Evolutionary conservation across 2,113 vertebrate genomes (phyloP).

Genomic region (Pungitius pungitius): DNA sequence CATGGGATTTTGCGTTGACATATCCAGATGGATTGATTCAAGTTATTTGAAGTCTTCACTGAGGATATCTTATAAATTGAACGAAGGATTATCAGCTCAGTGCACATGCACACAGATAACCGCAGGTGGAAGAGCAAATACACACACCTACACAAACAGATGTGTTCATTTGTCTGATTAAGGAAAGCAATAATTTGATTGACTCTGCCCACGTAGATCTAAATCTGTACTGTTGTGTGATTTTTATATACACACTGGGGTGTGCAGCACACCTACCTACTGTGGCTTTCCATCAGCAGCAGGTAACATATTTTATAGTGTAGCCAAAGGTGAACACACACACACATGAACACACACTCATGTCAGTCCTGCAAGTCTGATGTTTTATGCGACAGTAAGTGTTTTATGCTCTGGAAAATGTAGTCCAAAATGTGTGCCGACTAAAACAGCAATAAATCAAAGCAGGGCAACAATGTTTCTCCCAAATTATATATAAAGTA

Average conservation of each 20-base stretch:
- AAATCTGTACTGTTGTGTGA: background rate
- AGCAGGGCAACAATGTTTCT: background rate
- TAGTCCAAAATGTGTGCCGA: slow-evolving; percentile 24
- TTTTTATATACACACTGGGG: background rate
- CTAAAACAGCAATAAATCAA: slow-evolving; percentile 16
- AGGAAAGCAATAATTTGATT: slow-evolving; percentile 31
- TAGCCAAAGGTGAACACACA: background rate
- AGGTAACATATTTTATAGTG: slow-evolving; percentile 6
- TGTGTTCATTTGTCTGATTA: slow-evolving; percentile 44
- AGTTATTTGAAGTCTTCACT: no score
- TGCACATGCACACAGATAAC: slow-evolving; percentile 2
- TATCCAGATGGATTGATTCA: no score
- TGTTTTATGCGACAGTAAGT: slow-evolving; percentile 33
- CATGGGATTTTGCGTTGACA: no score
- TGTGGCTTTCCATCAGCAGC: slow-evolving; percentile 34
- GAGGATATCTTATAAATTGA: background rate
- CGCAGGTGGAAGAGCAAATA: slow-evolving; percentile 8
- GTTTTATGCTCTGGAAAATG: slow-evolving; percentile 2
- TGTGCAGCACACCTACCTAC: slow-evolving; percentile 26
- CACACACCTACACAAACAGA: slow-evolving; percentile 35
- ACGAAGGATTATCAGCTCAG: slow-evolving; percentile 37
- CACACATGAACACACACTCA: slow-evolving; percentile 3
- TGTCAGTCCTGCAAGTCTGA: slow-evolving; percentile 33
- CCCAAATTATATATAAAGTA: slow-evolving; percentile 12
- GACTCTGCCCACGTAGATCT: slow-evolving; percentile 10